Percentiles rank a stretch among this genome's conserved stretches.
phyloP scores from a whole-genome alignment of 2,888 invertebrate species.

The Ichneumoninae sp. region DNA sequence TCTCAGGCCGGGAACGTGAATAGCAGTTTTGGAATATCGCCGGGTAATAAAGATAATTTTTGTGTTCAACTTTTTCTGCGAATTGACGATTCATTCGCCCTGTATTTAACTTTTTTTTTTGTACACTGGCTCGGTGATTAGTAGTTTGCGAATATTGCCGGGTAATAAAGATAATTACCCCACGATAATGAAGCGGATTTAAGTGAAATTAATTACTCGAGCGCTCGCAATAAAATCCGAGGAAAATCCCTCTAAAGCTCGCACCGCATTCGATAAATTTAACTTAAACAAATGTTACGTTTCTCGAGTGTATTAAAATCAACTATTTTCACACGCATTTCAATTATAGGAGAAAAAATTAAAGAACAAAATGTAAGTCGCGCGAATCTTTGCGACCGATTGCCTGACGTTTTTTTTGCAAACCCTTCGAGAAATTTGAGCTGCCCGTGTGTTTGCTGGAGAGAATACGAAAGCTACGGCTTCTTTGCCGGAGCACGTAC shows the following conservation, averaged over 20 bases:
- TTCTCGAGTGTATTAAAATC: neutral
- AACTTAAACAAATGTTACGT: neutral
- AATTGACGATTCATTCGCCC: neutral
- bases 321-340: neutral
- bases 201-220: slow-evolving; percentile 41
- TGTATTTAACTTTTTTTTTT: neutral
- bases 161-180: slow-evolving; percentile 8
- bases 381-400: slow-evolving; percentile 1
- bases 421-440: slow-evolving; percentile 22
- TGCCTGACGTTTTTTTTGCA: neutral
- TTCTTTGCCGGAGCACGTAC: slow-evolving; percentile 77
- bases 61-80: neutral
- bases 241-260: slow-evolving; percentile 19
- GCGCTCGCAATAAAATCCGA: slow-evolving; percentile 14
- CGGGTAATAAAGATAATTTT: slow-evolving; percentile 5
- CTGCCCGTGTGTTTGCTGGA: slow-evolving; percentile 50
- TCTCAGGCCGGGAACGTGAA: neutral
- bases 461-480: slow-evolving; percentile 74
- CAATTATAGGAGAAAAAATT: slow-evolving; percentile 20
- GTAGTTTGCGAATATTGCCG: neutral
- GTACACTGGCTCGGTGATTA: neutral
- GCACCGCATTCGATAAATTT: neutral
- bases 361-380: slow-evolving; percentile 23
- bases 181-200: slow-evolving; percentile 39
- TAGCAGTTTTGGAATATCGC: neutral